A percentile compares a stretch with the other conserved stretches of the same genome.
Evolutionary conservation across 2,113 vertebrate species (phyloP).

Genomic region (Cariama cristata): DNA sequence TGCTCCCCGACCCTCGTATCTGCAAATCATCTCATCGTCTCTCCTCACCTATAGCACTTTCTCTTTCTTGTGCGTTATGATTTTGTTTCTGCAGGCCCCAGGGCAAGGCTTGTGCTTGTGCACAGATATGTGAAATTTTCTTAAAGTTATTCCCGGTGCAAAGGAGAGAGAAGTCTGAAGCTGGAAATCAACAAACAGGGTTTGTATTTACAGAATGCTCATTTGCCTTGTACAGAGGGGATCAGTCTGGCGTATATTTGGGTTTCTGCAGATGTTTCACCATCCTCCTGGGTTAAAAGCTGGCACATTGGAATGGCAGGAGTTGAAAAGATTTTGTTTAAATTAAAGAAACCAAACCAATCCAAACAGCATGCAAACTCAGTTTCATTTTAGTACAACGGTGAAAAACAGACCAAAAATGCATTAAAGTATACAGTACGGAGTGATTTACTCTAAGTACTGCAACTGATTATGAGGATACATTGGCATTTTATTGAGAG

Average conservation of each 20-base stretch:
- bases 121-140: background rate
- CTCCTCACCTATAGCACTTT: background rate
- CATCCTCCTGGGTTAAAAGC: background rate
- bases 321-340: background rate
- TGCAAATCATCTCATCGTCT: background rate
- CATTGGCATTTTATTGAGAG: background rate
- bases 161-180: background rate
- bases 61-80: background rate
- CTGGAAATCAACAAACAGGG: background rate
- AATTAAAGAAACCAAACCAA: background rate
- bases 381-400: background rate
- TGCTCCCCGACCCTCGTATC: background rate
- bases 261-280: constrained; percentile 23
- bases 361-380: background rate
- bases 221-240: background rate
- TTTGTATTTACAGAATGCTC: background rate
- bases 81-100: background rate
- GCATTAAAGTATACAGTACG: background rate
- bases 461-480: background rate
- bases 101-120: background rate
- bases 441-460: background rate
- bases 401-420: background rate
- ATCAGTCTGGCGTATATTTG: constrained; percentile 26
- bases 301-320: background rate
- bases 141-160: background rate